Evolutionary conservation across 2,113 vertebrate species (phyloP).

Genomic region (Myodes glareolus): DNA sequence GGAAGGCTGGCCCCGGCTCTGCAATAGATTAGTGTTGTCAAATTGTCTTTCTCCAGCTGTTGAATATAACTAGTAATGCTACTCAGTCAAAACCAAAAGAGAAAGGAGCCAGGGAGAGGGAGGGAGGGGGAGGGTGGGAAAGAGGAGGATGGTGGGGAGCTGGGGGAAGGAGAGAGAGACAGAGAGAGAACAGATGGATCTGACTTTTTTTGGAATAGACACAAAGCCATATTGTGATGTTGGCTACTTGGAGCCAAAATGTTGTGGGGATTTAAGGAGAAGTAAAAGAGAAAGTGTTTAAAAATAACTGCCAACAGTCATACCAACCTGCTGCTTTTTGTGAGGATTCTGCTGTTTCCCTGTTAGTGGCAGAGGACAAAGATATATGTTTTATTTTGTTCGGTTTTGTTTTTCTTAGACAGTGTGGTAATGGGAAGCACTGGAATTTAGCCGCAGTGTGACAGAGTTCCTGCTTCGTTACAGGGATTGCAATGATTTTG

Average conservation of each 20-base stretch:
- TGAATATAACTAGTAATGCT: slow-evolving; percentile 78
- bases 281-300: slow-evolving; percentile 36
- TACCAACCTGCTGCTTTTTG: slow-evolving; percentile 13
- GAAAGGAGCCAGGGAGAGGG: not conserved
- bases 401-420: not conserved
- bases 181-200: not conserved
- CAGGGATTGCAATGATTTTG: not conserved
- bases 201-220: not conserved
- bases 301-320: slow-evolving; percentile 28
- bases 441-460: slow-evolving; percentile 14
- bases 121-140: not conserved
- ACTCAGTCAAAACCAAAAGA: slow-evolving; percentile 80
- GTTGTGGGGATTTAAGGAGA: slow-evolving; percentile 43
- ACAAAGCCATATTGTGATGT: slow-evolving; percentile 48
- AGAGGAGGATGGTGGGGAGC: too few relatives aligned
- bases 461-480: not conserved
- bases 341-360: slow-evolving; percentile 7
- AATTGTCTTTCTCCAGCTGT: slow-evolving; percentile 82
- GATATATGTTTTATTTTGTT: not conserved
- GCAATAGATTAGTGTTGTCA: slow-evolving; percentile 80
- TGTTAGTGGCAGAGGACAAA: slow-evolving; percentile 1
- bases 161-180: not conserved
- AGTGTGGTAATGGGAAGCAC: not conserved
- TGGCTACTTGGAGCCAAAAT: slow-evolving; percentile 13
- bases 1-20: slow-evolving; percentile 74